Base-by-base conservation (phyloP, 2,888 invertebrate genomes). In the Podotricha telesiphe region DNA sequence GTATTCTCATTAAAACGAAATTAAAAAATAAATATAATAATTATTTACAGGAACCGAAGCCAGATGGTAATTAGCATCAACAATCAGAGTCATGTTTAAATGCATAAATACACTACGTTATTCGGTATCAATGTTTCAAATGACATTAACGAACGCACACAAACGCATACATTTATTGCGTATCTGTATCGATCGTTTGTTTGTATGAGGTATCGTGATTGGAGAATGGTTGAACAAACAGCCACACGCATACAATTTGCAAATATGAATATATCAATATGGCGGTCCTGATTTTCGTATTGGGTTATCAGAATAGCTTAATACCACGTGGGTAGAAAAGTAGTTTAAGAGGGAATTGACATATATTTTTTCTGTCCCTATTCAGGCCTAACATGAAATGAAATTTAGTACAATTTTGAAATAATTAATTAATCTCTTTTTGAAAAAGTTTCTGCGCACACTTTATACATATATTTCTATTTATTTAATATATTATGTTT, bases 241-340 rank as follows among this genome's bases (percentile, higher is more conserved):
- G 77, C 74, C 78, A 79, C 79, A 81, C 79, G 84, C 84, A 84
- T 84, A 82, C 82, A 71, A 85, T 85, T 85, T 85, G 83, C 83
- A 84, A 84, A 81, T 82, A 82, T 85, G 84, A 85, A 85, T 85
- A n/a, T n/a, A 80, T 77, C 79, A 80, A 83, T 79, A 70, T 76
- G 69, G 42, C 42, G 48, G 56, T 61, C 50, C 62, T 47, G 50
- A 59, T 71, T 68, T 73, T 73, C 56, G 68, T 67, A 64, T 65
- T 55, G 20, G 55, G 55, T 56, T 55, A 55, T 17, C 17, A 11
- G 17, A 50, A 69, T 67, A 34, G 58, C 67, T 67, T 40, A 67
- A 66, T 70, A 67, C 42, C 19, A 42, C 40, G 47, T 37, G 65
- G 13, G 19, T 17, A 11, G 15, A n/a, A 45, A 17, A 45, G n/a